Conservation (phyloP, 2,888 invertebrate genomes). For the Nipponacmea schrenckii region DNA sequence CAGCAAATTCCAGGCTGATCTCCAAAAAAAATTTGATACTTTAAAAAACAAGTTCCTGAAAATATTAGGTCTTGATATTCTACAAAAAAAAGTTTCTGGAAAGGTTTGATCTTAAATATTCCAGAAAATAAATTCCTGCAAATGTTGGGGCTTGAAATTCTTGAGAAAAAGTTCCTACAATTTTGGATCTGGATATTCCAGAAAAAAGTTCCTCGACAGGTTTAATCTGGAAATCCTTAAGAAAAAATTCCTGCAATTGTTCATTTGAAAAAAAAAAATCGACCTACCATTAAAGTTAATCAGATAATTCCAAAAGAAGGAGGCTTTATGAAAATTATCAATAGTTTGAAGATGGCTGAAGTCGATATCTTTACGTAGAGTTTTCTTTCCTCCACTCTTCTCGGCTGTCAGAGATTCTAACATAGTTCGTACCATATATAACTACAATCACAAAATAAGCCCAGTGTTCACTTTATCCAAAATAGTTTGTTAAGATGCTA, state of each 20-base stretch:
- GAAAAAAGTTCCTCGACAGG: neutral
- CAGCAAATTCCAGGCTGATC: neutral
- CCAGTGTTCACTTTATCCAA: neutral
- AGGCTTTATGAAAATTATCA: constrained; percentile 93
- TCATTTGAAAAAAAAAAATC: no score
- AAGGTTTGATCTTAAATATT: no score
- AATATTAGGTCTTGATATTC: neutral
- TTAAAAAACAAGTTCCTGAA: neutral
- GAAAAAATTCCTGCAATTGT: no score
- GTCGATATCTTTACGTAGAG: constrained; percentile 95
- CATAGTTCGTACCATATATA: constrained; percentile 99
- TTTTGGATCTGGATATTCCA: no score
- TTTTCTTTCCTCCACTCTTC: constrained; percentile 94
- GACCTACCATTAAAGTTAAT: constrained; percentile 86
- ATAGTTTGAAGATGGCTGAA: constrained; percentile 91
- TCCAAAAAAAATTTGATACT: neutral
- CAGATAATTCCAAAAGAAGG: constrained; percentile 96
- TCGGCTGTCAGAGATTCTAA: constrained; percentile 96
- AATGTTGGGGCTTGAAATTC: no score
- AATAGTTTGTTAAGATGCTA: no score
- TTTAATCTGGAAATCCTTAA: no score
- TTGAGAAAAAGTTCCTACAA: no score
- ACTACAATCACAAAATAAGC: constrained; percentile 73
- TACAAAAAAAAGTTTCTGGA: no score
- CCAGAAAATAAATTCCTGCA: no score